Percentiles rank a stretch among this genome's conserved stretches.
Conservation (phyloP, 2,113 vertebrate genomes). For the Corythaixoides concolor region DNA sequence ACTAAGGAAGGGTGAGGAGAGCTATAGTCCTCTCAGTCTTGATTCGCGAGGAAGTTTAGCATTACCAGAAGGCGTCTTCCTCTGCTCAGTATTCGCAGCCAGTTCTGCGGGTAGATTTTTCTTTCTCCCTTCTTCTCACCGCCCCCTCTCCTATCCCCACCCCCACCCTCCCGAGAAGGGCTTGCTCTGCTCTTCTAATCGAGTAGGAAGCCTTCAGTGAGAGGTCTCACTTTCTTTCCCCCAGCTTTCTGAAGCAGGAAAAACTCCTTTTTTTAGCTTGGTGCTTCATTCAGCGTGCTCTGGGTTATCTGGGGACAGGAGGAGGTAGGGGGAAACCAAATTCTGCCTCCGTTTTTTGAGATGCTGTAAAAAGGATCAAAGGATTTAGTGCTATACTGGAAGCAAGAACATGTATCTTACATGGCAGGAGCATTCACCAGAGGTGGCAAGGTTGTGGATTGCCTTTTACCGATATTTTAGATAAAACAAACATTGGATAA, state of each 20-base stretch:
- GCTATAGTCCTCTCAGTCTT: neutral
- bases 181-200: neutral
- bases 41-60: neutral
- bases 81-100: neutral
- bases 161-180: neutral
- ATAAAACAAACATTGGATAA: neutral
- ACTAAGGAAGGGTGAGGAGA: neutral
- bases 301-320: neutral
- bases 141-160: neutral
- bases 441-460: neutral
- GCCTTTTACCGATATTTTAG: neutral
- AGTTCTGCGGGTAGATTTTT: neutral
- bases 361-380: neutral
- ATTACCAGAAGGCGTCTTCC: neutral
- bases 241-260: neutral
- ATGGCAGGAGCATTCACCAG: neutral
- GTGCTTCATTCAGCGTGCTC: neutral
- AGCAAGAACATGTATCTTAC: neutral
- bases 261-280: neutral
- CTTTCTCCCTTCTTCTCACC: neutral
- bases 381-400: neutral
- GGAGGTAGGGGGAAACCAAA: neutral
- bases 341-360: neutral
- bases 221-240: fast-evolving
- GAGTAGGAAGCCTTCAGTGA: neutral